These are phyloP conservation scores for Basileuterus tristriatus DNA, from an alignment of 2,797 vertebrate species.

Conservation along the genomic window DNA sequence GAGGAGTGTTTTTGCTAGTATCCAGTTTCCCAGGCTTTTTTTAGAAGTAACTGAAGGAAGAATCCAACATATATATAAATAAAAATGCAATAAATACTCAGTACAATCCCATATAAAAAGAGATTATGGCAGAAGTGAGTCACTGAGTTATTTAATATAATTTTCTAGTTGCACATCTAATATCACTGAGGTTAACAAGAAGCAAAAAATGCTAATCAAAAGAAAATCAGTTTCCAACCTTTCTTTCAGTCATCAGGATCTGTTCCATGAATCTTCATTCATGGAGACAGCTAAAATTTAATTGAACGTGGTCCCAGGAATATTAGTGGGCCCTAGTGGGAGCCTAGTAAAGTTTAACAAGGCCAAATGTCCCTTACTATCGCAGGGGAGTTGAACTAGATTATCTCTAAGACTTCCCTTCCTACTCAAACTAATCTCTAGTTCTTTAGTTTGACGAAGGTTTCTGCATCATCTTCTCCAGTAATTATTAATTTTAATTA, in stretches of 20 bases:
- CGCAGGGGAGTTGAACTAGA: accelerated
- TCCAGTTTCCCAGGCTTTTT: background rate
- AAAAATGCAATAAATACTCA: background rate
- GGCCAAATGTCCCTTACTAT: background rate
- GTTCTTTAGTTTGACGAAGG: background rate
- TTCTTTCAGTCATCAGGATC: background rate
- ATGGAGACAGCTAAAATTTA: background rate
- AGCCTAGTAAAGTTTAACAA: background rate
- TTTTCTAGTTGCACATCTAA: background rate
- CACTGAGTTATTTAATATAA: background rate
- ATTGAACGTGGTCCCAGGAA: background rate
- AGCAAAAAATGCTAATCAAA: background rate
- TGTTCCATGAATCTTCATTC: background rate
- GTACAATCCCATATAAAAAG: background rate
- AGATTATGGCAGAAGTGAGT: background rate
- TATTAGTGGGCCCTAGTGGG: background rate
- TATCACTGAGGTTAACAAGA: background rate
- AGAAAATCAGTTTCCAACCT: background rate
- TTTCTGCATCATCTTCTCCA: background rate
- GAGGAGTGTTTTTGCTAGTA: background rate
- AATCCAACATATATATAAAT: background rate
- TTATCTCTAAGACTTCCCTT: background rate
- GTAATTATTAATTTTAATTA: background rate
- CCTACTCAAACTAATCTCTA: background rate
- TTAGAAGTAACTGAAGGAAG: background rate